Percentiles rank a stretch among this genome's conserved stretches.
Conservation (phyloP, 2,797 vertebrate species). For the Uromys caudimaculatus region DNA sequence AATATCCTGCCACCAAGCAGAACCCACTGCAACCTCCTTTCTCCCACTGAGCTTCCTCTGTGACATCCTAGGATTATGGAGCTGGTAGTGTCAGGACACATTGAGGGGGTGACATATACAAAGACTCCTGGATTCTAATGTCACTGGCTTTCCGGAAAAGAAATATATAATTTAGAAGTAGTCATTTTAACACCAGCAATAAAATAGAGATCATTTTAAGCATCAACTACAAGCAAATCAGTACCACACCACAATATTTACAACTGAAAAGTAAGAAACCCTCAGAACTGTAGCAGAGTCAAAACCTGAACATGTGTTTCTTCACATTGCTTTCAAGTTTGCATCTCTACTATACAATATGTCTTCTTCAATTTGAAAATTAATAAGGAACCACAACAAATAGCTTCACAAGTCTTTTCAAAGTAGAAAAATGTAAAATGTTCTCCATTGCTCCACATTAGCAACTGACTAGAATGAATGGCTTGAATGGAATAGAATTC, state of each 20-base stretch:
- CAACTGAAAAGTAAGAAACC: not conserved
- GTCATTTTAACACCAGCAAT: not conserved
- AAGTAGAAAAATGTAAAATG: constrained; percentile 15
- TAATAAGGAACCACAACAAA: not conserved
- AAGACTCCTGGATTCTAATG: constrained; percentile 13
- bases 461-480: not conserved
- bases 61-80: not conserved
- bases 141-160: constrained; percentile 17
- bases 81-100: not conserved
- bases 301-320: not conserved
- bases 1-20: not conserved
- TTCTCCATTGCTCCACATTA: not conserved
- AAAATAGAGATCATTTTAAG: not conserved
- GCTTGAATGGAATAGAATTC: too few species aligned
- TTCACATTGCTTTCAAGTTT: not conserved
- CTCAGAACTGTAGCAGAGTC: not conserved
- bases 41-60: not conserved
- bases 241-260: not conserved
- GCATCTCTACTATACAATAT: not conserved
- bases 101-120: not conserved
- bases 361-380: not conserved
- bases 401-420: constrained; percentile 4
- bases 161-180: not conserved
- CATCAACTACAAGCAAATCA: not conserved
- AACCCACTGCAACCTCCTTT: not conserved